These are phyloP conservation scores for Chelidonichthys spinosus DNA, from an alignment of 2,797 vertebrate species.

Conservation along the genomic window DNA sequence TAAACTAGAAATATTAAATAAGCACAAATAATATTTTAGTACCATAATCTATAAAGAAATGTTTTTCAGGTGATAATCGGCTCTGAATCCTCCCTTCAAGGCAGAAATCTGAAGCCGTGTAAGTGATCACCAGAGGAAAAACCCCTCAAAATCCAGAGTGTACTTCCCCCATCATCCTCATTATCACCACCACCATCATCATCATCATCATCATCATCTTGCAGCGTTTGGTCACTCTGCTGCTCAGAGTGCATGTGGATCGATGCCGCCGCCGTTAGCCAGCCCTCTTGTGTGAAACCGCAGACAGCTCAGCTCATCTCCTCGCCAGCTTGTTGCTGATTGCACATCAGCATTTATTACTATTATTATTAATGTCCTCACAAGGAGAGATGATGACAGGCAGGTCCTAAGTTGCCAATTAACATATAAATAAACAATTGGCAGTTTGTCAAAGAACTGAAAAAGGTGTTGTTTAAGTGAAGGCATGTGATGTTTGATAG, in stretches of 20 bases:
- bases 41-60: not conserved
- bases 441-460: too few species aligned
- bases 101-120: slow-evolving; percentile 22
- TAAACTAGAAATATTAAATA: too few species aligned
- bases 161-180: slow-evolving; percentile 26
- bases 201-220: slow-evolving; percentile 23
- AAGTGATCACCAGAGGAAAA: slow-evolving; percentile 32
- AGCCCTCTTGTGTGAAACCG: slow-evolving; percentile 67
- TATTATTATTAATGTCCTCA: slow-evolving; percentile 37
- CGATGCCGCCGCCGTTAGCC: slow-evolving; percentile 55
- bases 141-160: slow-evolving; percentile 27
- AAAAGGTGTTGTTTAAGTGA: too few species aligned
- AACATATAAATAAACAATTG: slow-evolving; percentile 1
- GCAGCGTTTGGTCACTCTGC: slow-evolving; percentile 68
- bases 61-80: not conserved
- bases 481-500: slow-evolving; percentile 6
- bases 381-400: slow-evolving; percentile 23
- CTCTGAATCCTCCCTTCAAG: not conserved
- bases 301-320: slow-evolving; percentile 63
- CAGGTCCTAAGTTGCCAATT: not conserved
- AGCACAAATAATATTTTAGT: not conserved
- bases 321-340: slow-evolving; percentile 44
- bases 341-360: slow-evolving; percentile 50
- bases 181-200: slow-evolving; percentile 15
- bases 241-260: slow-evolving; percentile 59